Evolutionary conservation across 2,797 vertebrate species (phyloP).

Genomic region (Echiichthys vipera): DNA sequence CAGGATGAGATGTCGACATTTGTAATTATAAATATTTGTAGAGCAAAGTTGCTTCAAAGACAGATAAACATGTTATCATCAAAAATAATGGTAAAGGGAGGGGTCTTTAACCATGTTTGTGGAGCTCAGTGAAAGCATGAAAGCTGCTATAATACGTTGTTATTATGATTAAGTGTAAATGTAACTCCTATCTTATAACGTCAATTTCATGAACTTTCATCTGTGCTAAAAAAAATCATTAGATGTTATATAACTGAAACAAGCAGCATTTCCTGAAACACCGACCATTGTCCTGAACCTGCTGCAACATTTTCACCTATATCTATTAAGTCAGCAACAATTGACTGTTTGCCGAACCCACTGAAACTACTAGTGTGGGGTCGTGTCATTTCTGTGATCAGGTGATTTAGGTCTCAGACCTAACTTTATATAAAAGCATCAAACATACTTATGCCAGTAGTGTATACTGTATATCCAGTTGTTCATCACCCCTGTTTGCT

Average conservation of each 20-base stretch:
- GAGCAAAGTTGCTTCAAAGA: constrained; percentile 26
- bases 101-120: constrained; percentile 2
- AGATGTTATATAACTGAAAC: neutral
- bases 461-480: too few relatives aligned
- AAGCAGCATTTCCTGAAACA: neutral
- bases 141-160: neutral
- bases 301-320: neutral
- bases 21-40: constrained; percentile 23
- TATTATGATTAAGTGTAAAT: neutral
- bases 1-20: constrained; percentile 6
- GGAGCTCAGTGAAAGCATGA: neutral
- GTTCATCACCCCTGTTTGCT: too few relatives aligned
- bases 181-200: neutral
- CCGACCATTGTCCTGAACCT: constrained; percentile 26
- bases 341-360: neutral
- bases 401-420: too few relatives aligned
- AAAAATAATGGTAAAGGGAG: constrained; percentile 19
- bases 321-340: neutral
- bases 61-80: neutral
- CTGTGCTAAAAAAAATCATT: neutral
- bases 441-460: too few relatives aligned
- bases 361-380: too few relatives aligned
- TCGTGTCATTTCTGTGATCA: too few relatives aligned
- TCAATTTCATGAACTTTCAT: neutral
- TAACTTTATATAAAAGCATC: too few relatives aligned